A percentile compares a stretch with the other conserved stretches of the same genome.
These are phyloP conservation scores for Zootermopsis nevadensis DNA, from an alignment of 2,888 invertebrate species.

Conservation along the genomic window DNA sequence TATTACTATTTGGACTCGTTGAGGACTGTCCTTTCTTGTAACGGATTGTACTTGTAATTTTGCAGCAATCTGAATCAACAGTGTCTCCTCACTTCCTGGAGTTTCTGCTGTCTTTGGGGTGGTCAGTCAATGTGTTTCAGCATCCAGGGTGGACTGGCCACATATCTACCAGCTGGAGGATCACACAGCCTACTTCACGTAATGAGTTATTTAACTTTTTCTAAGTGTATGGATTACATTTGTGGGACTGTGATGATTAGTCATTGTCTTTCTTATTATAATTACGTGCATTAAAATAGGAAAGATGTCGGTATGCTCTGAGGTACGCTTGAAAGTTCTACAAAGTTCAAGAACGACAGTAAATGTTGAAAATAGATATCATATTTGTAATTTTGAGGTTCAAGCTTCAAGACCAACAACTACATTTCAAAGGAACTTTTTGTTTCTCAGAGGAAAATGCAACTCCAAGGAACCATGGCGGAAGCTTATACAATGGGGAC, in stretches of 20 bases:
- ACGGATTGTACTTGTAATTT: neutral
- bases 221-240: neutral
- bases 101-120: slow-evolving; percentile 80
- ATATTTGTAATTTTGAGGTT: no score
- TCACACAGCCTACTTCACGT: slow-evolving; percentile 50
- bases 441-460: neutral
- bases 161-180: slow-evolving; percentile 85
- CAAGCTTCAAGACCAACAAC: no score
- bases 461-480: slow-evolving; percentile 67
- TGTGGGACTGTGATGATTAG: no score
- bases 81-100: slow-evolving; percentile 69
- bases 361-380: no score
- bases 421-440: no score
- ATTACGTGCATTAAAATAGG: no score
- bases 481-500: slow-evolving; percentile 83
- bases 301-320: no score
- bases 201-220: neutral
- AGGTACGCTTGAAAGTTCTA: no score
- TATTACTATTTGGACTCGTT: neutral
- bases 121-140: slow-evolving; percentile 84
- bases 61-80: slow-evolving; percentile 55
- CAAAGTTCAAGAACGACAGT: no score
- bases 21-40: no score
- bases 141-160: slow-evolving; percentile 98
- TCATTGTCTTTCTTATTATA: no score